Evolutionary conservation across 2,888 invertebrate species (phyloP), one percentile per base, ranked within the genome.

Genomic region (Aporophyla nigra): DNA sequence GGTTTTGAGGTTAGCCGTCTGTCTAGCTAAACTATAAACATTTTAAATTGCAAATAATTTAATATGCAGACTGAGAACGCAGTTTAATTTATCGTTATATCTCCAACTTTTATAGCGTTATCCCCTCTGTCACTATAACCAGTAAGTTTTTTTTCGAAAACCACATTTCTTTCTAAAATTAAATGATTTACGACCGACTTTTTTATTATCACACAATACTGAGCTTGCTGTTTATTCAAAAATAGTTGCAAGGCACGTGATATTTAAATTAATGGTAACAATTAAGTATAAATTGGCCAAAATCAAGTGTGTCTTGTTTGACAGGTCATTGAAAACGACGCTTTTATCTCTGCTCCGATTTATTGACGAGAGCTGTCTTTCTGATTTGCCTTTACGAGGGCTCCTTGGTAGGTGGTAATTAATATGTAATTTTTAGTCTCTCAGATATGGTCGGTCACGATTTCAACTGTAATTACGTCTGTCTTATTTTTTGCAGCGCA

Each of bases 281-380:
- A 62, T 67, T 70, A 70, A 54, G 46, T 62, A 46, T 19, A 73
- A 51, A 53, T 59, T 61, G 19, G 49, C 19, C 27, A 62, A 77
- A 68, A 65, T 71, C 59, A 61, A 63, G 70, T 76, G n/a, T 66
- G n/a, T 58, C 81, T 72, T 46, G 73, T 65, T 83, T 69, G 54
- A 19, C 54, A 14, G 81, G 68, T 77, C 73, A 83, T 71, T 80
- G 84, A 69, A 73, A 84, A 73, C 62, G 56, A 61, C 76, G 40
- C 24, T 49, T 73, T 68, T 63, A 76, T 67, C 21, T 63, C 71
- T 71, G 72, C 67, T 70, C 66, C 19, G 24, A 76, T 84, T 80
- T 71, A 70, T 70, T 46, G 9, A 70, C 51, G 4, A n/a, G 54
- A 16, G 27, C 59, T 63, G 67, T 70, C 43, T 82, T 53, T 67